A percentile compares a stretch with the other conserved stretches of the same genome.
These are phyloP conservation scores for Pyrrhosoma nymphula DNA, from an alignment of 2,888 invertebrate genomes.

Conservation along the genomic window DNA sequence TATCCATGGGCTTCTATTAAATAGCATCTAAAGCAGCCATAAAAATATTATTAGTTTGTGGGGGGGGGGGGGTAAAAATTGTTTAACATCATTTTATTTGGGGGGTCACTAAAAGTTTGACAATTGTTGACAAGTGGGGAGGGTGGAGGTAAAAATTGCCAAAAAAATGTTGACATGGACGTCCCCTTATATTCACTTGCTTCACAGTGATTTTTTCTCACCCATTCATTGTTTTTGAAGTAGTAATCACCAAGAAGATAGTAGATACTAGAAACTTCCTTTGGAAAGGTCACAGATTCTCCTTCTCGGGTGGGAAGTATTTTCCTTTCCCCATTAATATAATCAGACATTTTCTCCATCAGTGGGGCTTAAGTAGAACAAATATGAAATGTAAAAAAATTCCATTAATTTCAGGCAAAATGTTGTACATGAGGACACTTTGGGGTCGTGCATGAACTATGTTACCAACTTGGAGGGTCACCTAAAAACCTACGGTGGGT, in stretches of 20 bases:
- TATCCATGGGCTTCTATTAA: too few relatives aligned
- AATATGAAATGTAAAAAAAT: constrained; percentile 50
- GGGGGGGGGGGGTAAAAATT: too few relatives aligned
- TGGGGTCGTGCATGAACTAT: too few relatives aligned
- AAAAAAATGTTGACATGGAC: too few relatives aligned
- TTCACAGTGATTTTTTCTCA: constrained; percentile 69
- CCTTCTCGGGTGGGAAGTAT: constrained; percentile 80
- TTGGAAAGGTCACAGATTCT: constrained; percentile 78
- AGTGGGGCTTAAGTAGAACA: constrained; percentile 76
- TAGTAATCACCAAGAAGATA: constrained; percentile 96
- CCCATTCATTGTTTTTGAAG: constrained; percentile 90
- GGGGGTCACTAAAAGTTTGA: too few relatives aligned
- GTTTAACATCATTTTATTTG: too few relatives aligned
- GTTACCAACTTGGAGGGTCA: too few relatives aligned
- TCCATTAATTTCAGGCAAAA: background rate
- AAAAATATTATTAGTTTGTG: too few relatives aligned
- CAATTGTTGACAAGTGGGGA: too few relatives aligned
- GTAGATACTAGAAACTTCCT: constrained; percentile 87
- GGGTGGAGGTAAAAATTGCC: too few relatives aligned
- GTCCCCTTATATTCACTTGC: background rate
- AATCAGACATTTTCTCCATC: constrained; percentile 83
- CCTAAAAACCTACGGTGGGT: too few relatives aligned
- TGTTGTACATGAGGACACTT: background rate
- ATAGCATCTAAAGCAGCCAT: too few relatives aligned
- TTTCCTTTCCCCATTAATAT: constrained; percentile 83